phyloP scores from a whole-genome alignment of 2,888 invertebrate genomes.

The Andricus curvator region DNA sequence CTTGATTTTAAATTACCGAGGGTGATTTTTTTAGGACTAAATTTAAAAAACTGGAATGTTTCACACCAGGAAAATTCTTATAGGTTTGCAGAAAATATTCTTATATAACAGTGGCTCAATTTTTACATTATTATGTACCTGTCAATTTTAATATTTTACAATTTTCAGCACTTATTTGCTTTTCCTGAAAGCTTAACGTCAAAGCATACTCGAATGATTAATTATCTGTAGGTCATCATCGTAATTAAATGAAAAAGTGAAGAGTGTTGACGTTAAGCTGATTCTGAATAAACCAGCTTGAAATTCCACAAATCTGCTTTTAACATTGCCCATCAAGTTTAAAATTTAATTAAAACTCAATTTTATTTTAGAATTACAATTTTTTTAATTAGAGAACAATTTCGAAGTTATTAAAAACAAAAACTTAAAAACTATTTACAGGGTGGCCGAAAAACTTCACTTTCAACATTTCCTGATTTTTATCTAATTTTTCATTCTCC shows the following conservation, averaged over 20 bases:
- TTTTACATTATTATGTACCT: too few relatives aligned
- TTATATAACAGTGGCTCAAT: too few relatives aligned
- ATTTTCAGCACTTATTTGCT: neutral
- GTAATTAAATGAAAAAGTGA: neutral
- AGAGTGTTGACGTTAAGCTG: neutral
- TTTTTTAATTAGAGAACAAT: neutral
- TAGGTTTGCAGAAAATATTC: too few relatives aligned
- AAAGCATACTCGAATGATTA: neutral
- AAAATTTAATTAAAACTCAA: neutral
- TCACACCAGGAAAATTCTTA: too few relatives aligned
- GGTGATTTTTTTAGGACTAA: too few relatives aligned
- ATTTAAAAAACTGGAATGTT: too few relatives aligned
- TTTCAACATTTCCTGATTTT: too few relatives aligned
- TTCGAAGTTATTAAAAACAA: too few relatives aligned
- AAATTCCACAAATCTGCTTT: neutral
- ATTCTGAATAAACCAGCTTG: neutral
- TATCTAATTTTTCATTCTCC: too few relatives aligned
- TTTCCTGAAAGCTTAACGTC: conserved; percentile 2
- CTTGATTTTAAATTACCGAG: too few relatives aligned
- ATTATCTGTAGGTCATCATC: neutral
- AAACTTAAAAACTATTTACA: too few relatives aligned
- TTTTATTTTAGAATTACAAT: neutral
- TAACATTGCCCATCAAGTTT: neutral
- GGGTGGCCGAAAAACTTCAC: too few relatives aligned
- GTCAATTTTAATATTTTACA: neutral